Percentiles rank a stretch among this genome's conserved stretches.
These are phyloP conservation scores for Chlorops oryzae DNA, from an alignment of 1,140 invertebrate genomes.

Conservation along the genomic window DNA sequence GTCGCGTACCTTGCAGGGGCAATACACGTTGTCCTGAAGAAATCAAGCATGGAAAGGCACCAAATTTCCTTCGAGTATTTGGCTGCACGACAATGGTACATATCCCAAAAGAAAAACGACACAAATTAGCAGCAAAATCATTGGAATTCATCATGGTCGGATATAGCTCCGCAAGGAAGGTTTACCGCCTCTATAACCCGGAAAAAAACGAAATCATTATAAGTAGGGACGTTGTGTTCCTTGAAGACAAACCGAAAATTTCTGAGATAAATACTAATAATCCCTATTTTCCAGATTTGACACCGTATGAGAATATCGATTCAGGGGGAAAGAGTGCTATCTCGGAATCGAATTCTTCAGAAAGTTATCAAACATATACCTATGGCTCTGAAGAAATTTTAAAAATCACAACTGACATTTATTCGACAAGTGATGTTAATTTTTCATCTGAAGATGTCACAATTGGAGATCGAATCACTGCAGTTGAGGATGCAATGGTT, in stretches of 20 bases:
- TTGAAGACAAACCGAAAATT: conserved; percentile 14
- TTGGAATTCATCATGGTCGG: conserved; percentile 27
- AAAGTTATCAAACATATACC: neutral
- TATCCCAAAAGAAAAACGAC: conserved; percentile 19
- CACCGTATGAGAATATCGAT: too few relatives aligned
- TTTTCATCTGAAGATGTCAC: neutral
- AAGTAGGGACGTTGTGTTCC: conserved; percentile 28
- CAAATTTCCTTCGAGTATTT: conserved; percentile 3
- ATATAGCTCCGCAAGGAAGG: conserved; percentile 30
- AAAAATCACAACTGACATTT: neutral
- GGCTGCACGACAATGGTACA: conserved; percentile 14
- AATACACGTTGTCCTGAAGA: conserved; percentile 9
- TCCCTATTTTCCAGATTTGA: neutral
- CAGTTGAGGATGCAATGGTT: neutral
- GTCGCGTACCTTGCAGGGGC: neutral
- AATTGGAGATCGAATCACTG: neutral
- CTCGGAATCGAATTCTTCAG: too few relatives aligned
- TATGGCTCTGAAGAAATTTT: neutral
- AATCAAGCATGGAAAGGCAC: neutral
- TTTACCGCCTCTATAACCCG: conserved; percentile 26
- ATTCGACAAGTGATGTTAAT: neutral
- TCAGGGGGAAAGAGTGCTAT: too few relatives aligned
- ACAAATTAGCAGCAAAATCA: conserved; percentile 25
- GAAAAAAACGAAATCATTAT: conserved; percentile 22
- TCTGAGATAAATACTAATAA: neutral